phyloP scores from a whole-genome alignment of 37 sponge, comb jelly and placozoan species.

The Agelas oroides region DNA sequence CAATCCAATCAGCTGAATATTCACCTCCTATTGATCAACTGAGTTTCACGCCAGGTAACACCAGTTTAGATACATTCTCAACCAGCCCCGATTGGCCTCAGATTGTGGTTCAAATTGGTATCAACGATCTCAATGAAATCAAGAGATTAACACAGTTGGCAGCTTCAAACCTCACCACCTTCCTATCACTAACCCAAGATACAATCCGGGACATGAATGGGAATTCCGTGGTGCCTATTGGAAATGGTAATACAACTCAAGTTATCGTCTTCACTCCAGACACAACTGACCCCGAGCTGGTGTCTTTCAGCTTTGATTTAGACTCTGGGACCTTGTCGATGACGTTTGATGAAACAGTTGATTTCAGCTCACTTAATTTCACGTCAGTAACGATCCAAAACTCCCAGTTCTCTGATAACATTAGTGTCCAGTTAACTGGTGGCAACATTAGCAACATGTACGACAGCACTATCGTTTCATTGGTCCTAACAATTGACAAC shows the following conservation, averaged over 20 bases:
- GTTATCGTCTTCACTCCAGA: constrained; percentile 72
- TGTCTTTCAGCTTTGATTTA: constrained; percentile 62
- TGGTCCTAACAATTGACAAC: constrained; percentile 62
- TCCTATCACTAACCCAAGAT: constrained; percentile 58
- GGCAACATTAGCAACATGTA: constrained; percentile 51
- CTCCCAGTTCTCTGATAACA: background rate
- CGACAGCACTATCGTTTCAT: constrained; percentile 64
- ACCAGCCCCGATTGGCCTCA: constrained; percentile 73
- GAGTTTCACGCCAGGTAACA: constrained; percentile 58
- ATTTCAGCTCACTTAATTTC: constrained; percentile 62
- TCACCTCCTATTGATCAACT: constrained; percentile 49
- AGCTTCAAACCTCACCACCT: constrained; percentile 68
- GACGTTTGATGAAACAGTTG: constrained; percentile 87
- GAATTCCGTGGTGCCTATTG: constrained; percentile 59
- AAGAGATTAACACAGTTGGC: constrained; percentile 77
- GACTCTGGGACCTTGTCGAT: constrained; percentile 64
- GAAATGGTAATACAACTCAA: constrained; percentile 72
- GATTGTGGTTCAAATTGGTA: constrained; percentile 69
- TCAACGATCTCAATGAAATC: constrained; percentile 79
- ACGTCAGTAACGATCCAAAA: constrained; percentile 59
- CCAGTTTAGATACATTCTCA: constrained; percentile 41
- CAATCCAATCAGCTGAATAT: constrained; percentile 51
- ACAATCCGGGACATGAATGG: constrained; percentile 77
- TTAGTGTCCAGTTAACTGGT: constrained; percentile 51
- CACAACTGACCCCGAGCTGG: constrained; percentile 66